Evolutionary conservation across 2,888 invertebrate genomes (phyloP), one percentile per base, ranked within the genome.

Genomic region (Heterodera filipjevi): DNA sequence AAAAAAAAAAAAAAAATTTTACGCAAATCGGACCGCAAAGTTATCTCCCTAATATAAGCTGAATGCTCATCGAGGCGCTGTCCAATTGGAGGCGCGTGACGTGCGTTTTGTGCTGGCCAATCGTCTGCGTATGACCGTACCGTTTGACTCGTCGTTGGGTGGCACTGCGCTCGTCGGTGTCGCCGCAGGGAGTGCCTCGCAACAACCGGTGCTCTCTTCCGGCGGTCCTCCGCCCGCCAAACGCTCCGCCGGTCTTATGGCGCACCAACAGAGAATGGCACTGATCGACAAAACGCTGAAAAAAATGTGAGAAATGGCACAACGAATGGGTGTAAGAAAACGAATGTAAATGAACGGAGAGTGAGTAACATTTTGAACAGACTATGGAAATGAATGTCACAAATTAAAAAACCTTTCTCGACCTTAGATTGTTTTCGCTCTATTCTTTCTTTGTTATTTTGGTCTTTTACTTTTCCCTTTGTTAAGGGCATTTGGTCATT

Each of bases 261-360:
- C 79, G 16, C 79, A 79, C 39, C 79, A 79, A 49, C 79, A 79
- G 59, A 49, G 79, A 35, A 72, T 79, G 78, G 79, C 79, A 12
- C 71, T 79, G 27, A 79, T 79, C 12, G 66, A 79, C 32, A 79
- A 79, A 64, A 79, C 74, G 19, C 73, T 79, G 32, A 79, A 79
- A 39, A 79, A 79, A 33, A 66, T 76, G 19, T 79, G 33, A 33
- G 66, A 30, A 53, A 53, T 53, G 53, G 22, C n/a, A n/a, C n/a
- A n/a, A n/a, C n/a, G n/a, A n/a, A n/a, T n/a, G n/a, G n/a, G n/a
- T n/a, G n/a, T n/a, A n/a, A n/a, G n/a, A n/a, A n/a, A n/a, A n/a
- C n/a, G n/a, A n/a, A n/a, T n/a, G n/a, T n/a, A n/a, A n/a, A n/a
- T n/a, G n/a, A n/a, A n/a, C n/a, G n/a, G n/a, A n/a, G n/a, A n/a